Base-by-base conservation (phyloP, 2,113 vertebrate genomes). In the Glaucidium brasilianum region DNA sequence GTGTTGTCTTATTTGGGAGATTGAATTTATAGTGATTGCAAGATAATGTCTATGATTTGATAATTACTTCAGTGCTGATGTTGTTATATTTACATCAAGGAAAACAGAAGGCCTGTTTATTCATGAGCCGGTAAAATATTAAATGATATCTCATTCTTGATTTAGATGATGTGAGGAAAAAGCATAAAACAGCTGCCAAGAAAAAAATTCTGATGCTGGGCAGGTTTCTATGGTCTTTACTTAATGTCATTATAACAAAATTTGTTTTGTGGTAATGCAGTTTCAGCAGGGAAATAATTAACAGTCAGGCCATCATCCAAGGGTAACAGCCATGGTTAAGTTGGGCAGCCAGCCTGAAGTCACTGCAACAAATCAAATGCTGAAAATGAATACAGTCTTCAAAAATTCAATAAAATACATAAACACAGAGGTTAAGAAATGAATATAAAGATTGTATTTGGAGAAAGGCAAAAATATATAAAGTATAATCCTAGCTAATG, bases 281-380 rank as follows among this genome's bases (percentile, higher is more conserved):
- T 96, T 97, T 94, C 95, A 93, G 95, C 63, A 74, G 59, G 75
- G 78, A 94, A 95, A 90, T 96, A 96, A 96, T 94, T 93, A 96
- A 91, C 50, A 77, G 22, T 69, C 67, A 88, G 82, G 75, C 94
- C 50, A 47, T 68, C 78, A 83, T 88, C 95, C 96, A 96, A 84
- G 52, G 45, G n/a, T 56, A 86, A 72, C 78, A 96, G 79, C 72
- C 72, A 56, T 75, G 59, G 74, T 50, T 73, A 66, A 77, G 35
- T 49, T 93, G 76, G 94, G 96, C 94, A 93, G 75, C n/a, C 56
- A 96, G 88, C 94, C 96, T 11, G 1, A 92, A 95, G 67, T 84
- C 63, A 77, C n/a, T 86, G 72, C 85, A 91, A 77, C 75, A 94
- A 95, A 95, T 95, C 88, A 93, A 80, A 74, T 83, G 43, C 56